Base-by-base conservation (phyloP, 2,888 invertebrate genomes). In the Parnassius orleans region DNA sequence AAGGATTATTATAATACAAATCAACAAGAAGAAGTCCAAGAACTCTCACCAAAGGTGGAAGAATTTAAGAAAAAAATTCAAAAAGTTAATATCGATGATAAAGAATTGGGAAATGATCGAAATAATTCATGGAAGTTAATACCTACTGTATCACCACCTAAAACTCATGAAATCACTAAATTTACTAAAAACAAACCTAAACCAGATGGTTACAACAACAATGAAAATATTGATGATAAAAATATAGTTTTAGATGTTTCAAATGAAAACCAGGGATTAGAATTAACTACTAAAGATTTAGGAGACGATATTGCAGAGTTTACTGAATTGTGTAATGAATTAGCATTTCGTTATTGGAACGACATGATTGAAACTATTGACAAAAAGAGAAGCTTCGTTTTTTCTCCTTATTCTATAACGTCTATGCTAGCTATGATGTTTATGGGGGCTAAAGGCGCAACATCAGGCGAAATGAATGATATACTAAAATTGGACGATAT, bases 351-450 rank as follows among this genome's bases (percentile, higher is more conserved):
- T 70, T 96, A 97, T 77, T 97, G 97, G 97, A 93, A 93, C 71
- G 93, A 95, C 0, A 93, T 96, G 11, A 93, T 94, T 1, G 93
- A 93, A 68, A 95, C 94, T 63, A 92, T 96, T n/a, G 95, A 95
- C 71, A 93, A 94, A 12, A 94, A 95, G 7, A 91, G 97, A 73
- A 97, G 96, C 71, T 92, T 97, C 69, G 94, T 96, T 10, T 84
- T 97, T 15, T 97, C 97, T 0, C 97, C 97, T 0, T 97, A 97
- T 75, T 96, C 97, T 0, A 93, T 96, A 61, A 96, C 96, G 1
- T 97, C 97, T 1, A 93, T 96, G 86, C 83, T 97, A n/a, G 96
- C 97, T 0, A 97, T 97, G 97, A 95, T 97, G 65, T 97, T 97
- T 80, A 92, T 97, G 72, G 97, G 97, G 0, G 97, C 97, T 0